Percentiles rank a stretch among this genome's conserved stretches.
Evolutionary conservation across 2,797 vertebrate species (phyloP).

Genomic region (Spinus olivaceus): DNA sequence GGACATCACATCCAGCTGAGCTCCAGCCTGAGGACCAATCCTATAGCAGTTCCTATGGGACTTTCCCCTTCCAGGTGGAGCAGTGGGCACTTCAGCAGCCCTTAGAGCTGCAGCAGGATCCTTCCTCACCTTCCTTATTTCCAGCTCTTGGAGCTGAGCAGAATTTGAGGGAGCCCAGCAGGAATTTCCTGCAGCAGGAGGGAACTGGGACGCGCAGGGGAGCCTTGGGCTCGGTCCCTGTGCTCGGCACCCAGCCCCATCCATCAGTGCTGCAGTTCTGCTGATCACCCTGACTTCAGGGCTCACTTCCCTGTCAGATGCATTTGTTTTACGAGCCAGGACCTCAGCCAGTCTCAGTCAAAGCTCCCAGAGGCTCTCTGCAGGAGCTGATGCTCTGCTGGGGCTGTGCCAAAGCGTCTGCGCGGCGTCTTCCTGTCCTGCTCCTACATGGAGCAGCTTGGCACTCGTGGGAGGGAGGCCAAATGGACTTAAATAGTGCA

Average conservation of each 20-base stretch:
- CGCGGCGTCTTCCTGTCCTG: slow-evolving; percentile 45
- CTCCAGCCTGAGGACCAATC: background rate
- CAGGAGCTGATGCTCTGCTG: slow-evolving; percentile 60
- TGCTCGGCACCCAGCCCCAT: background rate
- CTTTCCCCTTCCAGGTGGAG: background rate
- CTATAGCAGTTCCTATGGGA: fast-evolving
- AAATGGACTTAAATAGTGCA: background rate
- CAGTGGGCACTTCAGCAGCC: background rate
- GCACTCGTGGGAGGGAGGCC: slow-evolving; percentile 42
- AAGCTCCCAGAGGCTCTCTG: slow-evolving; percentile 25
- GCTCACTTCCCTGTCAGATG: slow-evolving; percentile 40
- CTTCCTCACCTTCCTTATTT: background rate
- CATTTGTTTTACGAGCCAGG: slow-evolving; percentile 55
- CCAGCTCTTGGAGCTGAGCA: fast-evolving
- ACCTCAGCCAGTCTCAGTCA: slow-evolving; percentile 32
- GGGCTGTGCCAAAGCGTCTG: slow-evolving; percentile 57
- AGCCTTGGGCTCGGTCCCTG: fast-evolving
- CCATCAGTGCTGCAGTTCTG: background rate
- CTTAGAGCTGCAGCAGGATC: background rate
- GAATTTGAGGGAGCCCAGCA: background rate
- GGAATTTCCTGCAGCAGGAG: background rate
- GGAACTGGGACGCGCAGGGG: fast-evolving
- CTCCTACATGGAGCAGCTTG: background rate
- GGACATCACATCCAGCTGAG: background rate
- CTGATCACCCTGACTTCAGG: slow-evolving; percentile 1